Evolutionary conservation across 1,140 invertebrate species (phyloP), one percentile per base, ranked within the genome.

Genomic region (Idris sp.): DNA sequence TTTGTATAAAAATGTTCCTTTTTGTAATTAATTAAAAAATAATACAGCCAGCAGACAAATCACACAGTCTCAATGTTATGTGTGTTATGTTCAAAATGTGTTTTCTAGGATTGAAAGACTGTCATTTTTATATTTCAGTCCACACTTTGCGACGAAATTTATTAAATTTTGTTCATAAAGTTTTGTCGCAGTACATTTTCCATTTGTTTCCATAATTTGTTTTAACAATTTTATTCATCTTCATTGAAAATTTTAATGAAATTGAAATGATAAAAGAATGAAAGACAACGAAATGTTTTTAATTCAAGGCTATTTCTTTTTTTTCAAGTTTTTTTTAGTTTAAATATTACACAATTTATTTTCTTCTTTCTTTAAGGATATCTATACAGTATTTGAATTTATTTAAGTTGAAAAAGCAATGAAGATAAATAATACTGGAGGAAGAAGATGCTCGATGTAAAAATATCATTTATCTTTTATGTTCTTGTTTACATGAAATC

Each of bases 41-140:
- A 59, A 44, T 9, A 62, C 46, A 74, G 48, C 48, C 51, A 58
- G 30, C 46, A 59, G 35, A 30, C 71, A 58, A 59, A 49, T 54
- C 44, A 53, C 44, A 59, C 31, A 59, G 30, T 62, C 26, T 65
- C 10, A 38, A 53, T 65, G 53, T 73, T 38, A 56, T 48, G 58
- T 61, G 67, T 71, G n/a, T n/a, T n/a, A n/a, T n/a, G n/a, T 41
- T 33, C 28, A 41, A 54, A 44, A 48, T 56, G 48, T 49, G 38
- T 41, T 56, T 33, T 68, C 44, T 44, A 51, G 53, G 44, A 22
- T 43, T 28, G 15, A 59, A 40, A 61, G 35, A 38, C 28, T 49
- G 40, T 28, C 51, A 49, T 38, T 68, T 67, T 56, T 44, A 35
- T 46, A 1, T 16, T n/a, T n/a, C n/a, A 46, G 61, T 56, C 41